A percentile compares a stretch with the other conserved stretches of the same genome.
Evolutionary conservation across 2,113 vertebrate species (phyloP).

Genomic region (Xenotilapia caudafasciata): DNA sequence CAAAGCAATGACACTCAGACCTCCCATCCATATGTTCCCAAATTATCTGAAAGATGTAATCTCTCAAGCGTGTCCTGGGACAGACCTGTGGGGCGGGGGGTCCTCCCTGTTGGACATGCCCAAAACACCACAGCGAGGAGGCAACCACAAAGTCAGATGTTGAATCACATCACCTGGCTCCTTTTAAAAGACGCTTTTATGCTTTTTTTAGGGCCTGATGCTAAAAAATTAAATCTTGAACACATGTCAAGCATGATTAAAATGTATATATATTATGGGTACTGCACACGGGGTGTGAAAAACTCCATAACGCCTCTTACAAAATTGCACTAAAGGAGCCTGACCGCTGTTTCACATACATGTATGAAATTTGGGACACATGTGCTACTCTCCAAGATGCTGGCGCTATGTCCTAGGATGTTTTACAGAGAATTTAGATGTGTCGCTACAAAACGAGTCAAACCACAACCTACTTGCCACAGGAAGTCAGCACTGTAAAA

Average conservation of each 20-base stretch:
- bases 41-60: not conserved
- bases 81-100: rapidly evolving
- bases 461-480: not conserved
- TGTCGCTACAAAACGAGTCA: rapidly evolving
- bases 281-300: not conserved
- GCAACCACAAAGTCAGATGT: not conserved
- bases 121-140: not conserved
- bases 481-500: not conserved
- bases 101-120: not conserved
- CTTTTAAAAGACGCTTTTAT: not conserved
- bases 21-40: not conserved
- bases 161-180: rapidly evolving
- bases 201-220: not conserved
- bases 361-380: not conserved
- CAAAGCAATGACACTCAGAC: not conserved
- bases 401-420: not conserved
- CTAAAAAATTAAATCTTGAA: not conserved
- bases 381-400: not conserved
- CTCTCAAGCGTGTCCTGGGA: rapidly evolving
- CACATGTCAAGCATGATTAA: not conserved
- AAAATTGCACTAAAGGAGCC: not conserved
- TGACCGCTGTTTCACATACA: not conserved
- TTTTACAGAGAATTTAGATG: not conserved
- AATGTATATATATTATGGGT: not conserved
- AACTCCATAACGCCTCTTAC: not conserved